Percentiles rank a stretch among this genome's conserved stretches.
Evolutionary conservation across 2,797 vertebrate genomes (phyloP).

Genomic region (Phyllotis vaccarum): DNA sequence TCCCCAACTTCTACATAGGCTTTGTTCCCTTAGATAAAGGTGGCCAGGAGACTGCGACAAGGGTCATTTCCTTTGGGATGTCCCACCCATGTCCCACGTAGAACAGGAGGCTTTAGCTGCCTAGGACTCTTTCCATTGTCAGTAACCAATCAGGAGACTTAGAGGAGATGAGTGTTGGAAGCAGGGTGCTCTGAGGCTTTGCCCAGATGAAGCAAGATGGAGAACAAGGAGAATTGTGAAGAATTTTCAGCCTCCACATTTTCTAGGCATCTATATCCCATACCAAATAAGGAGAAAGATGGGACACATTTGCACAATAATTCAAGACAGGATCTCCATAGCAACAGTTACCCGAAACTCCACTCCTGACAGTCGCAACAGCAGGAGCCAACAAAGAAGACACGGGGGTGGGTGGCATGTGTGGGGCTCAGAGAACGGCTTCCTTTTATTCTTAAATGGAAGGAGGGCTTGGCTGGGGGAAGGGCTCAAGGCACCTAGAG

Average conservation of each 20-base stretch:
- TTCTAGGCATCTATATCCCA: conserved; percentile 6
- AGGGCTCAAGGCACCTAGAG: neutral
- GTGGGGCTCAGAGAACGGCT: conserved; percentile 64
- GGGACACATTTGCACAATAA: conserved; percentile 70
- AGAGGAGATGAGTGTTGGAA: neutral
- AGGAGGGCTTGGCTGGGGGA: conserved; percentile 40
- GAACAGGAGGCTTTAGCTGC: neutral
- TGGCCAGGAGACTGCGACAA: neutral
- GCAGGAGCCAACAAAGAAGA: conserved; percentile 70
- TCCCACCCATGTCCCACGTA: neutral
- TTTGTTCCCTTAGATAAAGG: neutral
- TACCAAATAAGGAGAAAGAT: conserved; percentile 76
- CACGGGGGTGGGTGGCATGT: conserved; percentile 69
- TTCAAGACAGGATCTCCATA: conserved; percentile 77
- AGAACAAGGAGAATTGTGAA: neutral
- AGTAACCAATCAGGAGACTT: neutral
- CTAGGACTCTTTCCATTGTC: neutral
- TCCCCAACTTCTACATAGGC: neutral
- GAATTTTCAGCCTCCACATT: neutral
- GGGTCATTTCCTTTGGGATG: neutral
- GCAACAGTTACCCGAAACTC: conserved; percentile 79
- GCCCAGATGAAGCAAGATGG: neutral
- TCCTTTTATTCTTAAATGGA: conserved; percentile 70
- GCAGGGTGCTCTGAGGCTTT: neutral
- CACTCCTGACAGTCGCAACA: conserved; percentile 70